phyloP scores from a whole-genome alignment of 2,113 vertebrate species.

The Arenaria interpres region DNA sequence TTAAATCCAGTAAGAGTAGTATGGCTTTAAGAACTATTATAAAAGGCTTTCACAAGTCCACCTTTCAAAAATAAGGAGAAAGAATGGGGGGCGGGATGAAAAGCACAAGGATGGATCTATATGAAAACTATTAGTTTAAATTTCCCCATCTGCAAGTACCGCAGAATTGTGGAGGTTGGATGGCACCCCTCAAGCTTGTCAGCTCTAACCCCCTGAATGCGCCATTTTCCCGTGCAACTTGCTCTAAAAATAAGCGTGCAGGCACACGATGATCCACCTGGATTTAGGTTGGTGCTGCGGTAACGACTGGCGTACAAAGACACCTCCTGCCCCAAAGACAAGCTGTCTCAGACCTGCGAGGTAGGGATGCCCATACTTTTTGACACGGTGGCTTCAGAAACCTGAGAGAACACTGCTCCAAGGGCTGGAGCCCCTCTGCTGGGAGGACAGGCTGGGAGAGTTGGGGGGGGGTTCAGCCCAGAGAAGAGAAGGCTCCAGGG shows the following conservation, averaged over 20 bases:
- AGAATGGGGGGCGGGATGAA: not conserved
- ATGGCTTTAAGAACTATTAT: not conserved
- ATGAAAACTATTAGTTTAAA: not conserved
- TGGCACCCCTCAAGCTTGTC: not conserved
- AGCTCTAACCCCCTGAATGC: not conserved
- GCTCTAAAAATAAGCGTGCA: slow-evolving; percentile 1
- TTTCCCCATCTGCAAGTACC: not conserved
- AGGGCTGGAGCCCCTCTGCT: not conserved
- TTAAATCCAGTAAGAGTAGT: rapidly evolving
- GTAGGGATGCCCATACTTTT: not conserved
- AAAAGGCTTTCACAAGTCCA: not conserved
- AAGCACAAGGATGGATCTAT: not conserved
- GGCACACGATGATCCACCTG: not conserved
- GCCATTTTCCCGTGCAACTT: not conserved
- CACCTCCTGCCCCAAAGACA: not conserved
- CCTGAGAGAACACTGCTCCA: not conserved
- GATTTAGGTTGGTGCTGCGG: not conserved
- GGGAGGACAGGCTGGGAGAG: not conserved
- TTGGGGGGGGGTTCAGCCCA: not conserved
- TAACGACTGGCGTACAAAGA: not conserved
- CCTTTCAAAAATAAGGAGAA: not conserved
- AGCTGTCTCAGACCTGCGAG: not conserved
- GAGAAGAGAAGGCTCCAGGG: not conserved
- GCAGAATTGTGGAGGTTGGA: not conserved
- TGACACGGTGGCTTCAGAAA: not conserved